These are phyloP conservation scores for Hartigia nigra DNA, from an alignment of 2,888 invertebrate genomes.

Conservation along the genomic window DNA sequence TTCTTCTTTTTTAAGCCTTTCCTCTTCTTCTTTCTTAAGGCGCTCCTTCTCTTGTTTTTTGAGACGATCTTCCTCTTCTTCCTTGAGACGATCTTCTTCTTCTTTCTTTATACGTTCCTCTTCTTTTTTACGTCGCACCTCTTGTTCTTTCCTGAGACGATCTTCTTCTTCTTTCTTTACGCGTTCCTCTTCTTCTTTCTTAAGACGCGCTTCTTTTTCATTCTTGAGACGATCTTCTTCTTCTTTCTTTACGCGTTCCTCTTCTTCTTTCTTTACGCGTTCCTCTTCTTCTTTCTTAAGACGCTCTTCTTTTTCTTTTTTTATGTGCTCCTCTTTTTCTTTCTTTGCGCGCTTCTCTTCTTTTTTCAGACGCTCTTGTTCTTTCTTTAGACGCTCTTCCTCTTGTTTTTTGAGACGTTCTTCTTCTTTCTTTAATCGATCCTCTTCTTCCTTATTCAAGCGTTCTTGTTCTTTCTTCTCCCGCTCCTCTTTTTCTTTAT, in stretches of 20 bases:
- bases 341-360: conserved; percentile 34
- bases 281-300: conserved; percentile 37
- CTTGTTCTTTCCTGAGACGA: conserved; percentile 25
- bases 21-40: conserved; percentile 25
- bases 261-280: conserved; percentile 30
- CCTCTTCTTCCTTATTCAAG: conserved; percentile 23
- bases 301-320: conserved; percentile 39
- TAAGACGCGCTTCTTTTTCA: conserved; percentile 53
- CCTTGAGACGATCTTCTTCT: conserved; percentile 55
- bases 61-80: conserved; percentile 57
- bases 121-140: conserved; percentile 39
- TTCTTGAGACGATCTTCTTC: conserved; percentile 60
- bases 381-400: conserved; percentile 35
- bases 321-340: conserved; percentile 25
- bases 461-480: conserved; percentile 17
- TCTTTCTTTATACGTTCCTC: conserved; percentile 16
- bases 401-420: conserved; percentile 34
- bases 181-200: conserved; percentile 30
- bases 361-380: conserved; percentile 32
- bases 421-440: conserved; percentile 20
- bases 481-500: conserved; percentile 32
- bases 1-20: conserved; percentile 30
- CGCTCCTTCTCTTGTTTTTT: conserved; percentile 51
- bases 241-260: conserved; percentile 30
- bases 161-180: conserved; percentile 22